Percentiles rank a stretch among this genome's conserved stretches.
Evolutionary conservation across 2,113 vertebrate species (phyloP).

Genomic region (Proterorhinus semilunaris): DNA sequence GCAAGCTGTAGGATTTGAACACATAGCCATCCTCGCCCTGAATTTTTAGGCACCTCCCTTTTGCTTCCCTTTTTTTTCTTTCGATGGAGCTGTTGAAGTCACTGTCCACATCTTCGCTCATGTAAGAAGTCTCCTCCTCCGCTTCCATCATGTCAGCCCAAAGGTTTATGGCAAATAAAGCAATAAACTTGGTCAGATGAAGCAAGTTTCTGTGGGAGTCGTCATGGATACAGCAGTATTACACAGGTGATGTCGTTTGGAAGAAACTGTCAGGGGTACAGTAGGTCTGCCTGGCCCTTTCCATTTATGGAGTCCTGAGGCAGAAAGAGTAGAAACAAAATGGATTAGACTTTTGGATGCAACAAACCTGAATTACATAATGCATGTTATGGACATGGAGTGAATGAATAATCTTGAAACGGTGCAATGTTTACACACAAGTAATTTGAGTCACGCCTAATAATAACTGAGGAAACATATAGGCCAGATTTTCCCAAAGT

Average conservation of each 20-base stretch:
- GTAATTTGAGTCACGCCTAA: too few relatives aligned
- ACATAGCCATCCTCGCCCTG: constrained; percentile 80
- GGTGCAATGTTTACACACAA: too few relatives aligned
- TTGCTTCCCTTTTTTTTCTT: constrained; percentile 72
- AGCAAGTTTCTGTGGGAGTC: constrained; percentile 52
- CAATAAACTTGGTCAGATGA: constrained; percentile 43
- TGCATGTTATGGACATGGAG: too few relatives aligned
- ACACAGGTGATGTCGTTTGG: constrained; percentile 48
- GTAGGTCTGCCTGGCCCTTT: constrained; percentile 45
- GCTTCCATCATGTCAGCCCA: constrained; percentile 74
- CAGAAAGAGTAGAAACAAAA: not conserved
- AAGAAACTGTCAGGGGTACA: constrained; percentile 47
- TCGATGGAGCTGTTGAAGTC: constrained; percentile 60
- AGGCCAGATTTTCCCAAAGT: too few relatives aligned
- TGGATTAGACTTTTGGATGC: not conserved
- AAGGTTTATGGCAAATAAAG: constrained; percentile 43
- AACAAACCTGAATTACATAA: too few relatives aligned
- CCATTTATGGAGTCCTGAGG: constrained; percentile 71
- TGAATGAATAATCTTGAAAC: not conserved
- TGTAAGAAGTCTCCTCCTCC: constrained; percentile 69
- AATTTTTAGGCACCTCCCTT: constrained; percentile 75
- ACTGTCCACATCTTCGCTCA: constrained; percentile 56
- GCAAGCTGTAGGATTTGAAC: constrained; percentile 77
- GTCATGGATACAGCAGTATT: constrained; percentile 69
- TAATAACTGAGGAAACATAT: too few relatives aligned